Evolutionary conservation across 2,797 vertebrate genomes (phyloP), one percentile per base, ranked within the genome.

Genomic region (Naso thynnoides): DNA sequence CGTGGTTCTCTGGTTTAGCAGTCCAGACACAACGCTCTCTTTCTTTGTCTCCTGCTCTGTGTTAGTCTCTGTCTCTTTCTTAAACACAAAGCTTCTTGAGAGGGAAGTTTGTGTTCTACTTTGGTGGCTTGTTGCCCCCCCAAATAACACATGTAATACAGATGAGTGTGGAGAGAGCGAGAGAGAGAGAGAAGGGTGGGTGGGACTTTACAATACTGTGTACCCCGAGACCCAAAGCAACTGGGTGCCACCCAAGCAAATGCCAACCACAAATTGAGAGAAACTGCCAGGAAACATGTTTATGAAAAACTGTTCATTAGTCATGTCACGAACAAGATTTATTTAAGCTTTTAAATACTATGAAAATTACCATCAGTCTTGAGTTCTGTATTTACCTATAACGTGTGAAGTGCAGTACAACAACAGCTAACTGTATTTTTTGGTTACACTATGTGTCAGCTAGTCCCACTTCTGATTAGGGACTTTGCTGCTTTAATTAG

Each of bases 131-230:
- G 6, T 49, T 58, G 38, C 48, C 59, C 81, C 82, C 38, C 33
- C 2, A 79, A 86, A 83, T 65, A 89, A 83, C 89, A 91, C 81
- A 79, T 91, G 89, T 70, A 89, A 67, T 83, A 75, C 91, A 94
- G 83, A 92, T 92, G 90, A 87, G 72, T 54, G 72, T 47, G 58
- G 57, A 78, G 61, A 38, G 56, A 39, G 58, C 57, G 48, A 21
- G 39, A 45, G n/a, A n/a, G n/a, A n/a, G n/a, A n/a, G n/a, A n/a
- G n/a, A 70, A 69, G 63, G 31, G 21, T 57, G 82, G 86, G 82
- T 84, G 82, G 83, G 86, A 81, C 53, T 55, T 70, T 65, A 59
- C 65, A 67, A 83, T 71, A 63, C 73, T 47, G 36, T 73, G 60
- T 55, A 82, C 74, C 53, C 41, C 5, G 41, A 78, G 85, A 84